Evolutionary conservation across 2,797 vertebrate genomes (phyloP), one percentile per base, ranked within the genome.

Genomic region (Protonibea diacanthus): DNA sequence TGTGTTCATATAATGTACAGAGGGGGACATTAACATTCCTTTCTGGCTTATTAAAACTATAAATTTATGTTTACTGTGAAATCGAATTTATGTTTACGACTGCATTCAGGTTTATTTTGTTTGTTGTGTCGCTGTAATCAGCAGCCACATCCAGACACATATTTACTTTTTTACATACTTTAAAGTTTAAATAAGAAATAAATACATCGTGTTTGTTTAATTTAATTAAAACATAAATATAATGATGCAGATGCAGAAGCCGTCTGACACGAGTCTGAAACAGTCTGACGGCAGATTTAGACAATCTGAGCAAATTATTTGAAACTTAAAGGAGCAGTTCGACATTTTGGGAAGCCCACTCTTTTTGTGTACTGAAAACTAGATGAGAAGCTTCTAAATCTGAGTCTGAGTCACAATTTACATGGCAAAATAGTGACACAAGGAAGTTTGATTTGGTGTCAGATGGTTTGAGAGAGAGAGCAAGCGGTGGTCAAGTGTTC

Each of bases 11-110:
- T 15, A 67, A 47, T 33, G 18, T n/a, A 71, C 1, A 29, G 29
- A 8, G 3, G 23, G 3, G 56, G 23, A 21, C 17, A 29, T 60
- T 42, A 60, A 58, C 51, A 27, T 70, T 80, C 47, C 59, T 57
- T 8, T 60, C 55, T 52, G 60, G 8, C 7, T 0, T 48, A 60
- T 66, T 27, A 25, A 48, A 58, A n/a, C 15, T 63, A 51, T 20
- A 48, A 27, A 55, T 51, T 6, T 53, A n/a, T 85, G 73, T 83
- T 85, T 83, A 86, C 71, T 74, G 27, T 74, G 4, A 75, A 74
- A 70, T 68, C 20, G 62, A 33, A 7, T 58, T 17, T 56, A 10
- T 33, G 48, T 85, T 75, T 76, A 65, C 70, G 12, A 33, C 18
- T 40, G 13, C 5, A 2, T 25, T 1, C n/a, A 15, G 17, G 40